Percentiles rank a stretch among this genome's conserved stretches.
Conservation (phyloP, 2,797 vertebrate genomes). For the Sebastolobus altivelis region DNA sequence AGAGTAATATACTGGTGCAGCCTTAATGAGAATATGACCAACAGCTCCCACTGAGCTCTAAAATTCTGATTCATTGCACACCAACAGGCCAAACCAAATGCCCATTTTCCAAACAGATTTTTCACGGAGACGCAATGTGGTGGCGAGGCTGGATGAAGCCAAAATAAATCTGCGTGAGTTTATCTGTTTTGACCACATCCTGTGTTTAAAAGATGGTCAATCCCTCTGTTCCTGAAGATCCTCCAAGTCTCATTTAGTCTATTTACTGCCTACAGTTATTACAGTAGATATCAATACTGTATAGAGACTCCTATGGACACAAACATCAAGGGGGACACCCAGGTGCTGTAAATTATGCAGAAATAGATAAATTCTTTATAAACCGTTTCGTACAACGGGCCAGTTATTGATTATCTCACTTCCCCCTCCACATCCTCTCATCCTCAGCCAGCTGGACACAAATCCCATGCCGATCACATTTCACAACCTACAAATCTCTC, state of each 20-base stretch:
- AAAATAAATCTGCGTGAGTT: constrained; percentile 44
- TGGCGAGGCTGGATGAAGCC: background rate
- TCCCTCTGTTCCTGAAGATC: constrained; percentile 26
- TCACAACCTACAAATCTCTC: constrained; percentile 36
- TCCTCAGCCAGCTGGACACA: constrained; percentile 43
- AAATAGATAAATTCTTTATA: constrained; percentile 16
- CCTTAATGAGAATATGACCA: constrained; percentile 10
- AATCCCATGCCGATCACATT: constrained; percentile 54
- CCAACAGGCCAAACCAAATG: constrained; percentile 24
- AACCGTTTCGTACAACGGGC: background rate
- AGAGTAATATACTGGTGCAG: constrained; percentile 2
- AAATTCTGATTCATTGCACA: constrained; percentile 17
- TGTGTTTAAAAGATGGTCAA: constrained; percentile 33
- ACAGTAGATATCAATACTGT: constrained; percentile 7
- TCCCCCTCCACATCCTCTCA: constrained; percentile 19
- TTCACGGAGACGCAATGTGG: constrained; percentile 31
- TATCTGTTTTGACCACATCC: constrained; percentile 47
- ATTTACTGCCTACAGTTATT: background rate
- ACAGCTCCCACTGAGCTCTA: constrained; percentile 12
- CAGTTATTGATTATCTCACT: constrained; percentile 54
- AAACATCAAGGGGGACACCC: background rate
- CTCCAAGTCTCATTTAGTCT: constrained; percentile 29
- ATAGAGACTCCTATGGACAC: background rate
- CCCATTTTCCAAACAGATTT: constrained; percentile 28
- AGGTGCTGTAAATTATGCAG: constrained; percentile 24